Conservation (phyloP, 2,797 vertebrate species). For the Hirundo rustica region DNA sequence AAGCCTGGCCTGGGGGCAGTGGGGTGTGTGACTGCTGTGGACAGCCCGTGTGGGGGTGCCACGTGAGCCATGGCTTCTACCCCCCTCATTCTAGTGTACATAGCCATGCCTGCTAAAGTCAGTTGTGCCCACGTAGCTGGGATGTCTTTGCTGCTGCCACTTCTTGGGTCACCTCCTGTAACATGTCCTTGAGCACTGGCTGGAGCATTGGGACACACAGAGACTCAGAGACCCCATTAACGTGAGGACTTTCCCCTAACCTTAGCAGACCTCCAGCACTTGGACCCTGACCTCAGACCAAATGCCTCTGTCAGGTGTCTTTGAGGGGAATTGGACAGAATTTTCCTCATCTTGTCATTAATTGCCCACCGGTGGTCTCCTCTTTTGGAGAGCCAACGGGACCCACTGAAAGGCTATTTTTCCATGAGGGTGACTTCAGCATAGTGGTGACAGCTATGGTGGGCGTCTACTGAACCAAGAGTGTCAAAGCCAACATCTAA, state of each 20-base stretch:
- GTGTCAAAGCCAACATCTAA: conserved; percentile 61
- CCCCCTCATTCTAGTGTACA: not conserved
- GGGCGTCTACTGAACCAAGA: conserved; percentile 55
- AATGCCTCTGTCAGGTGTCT: not conserved
- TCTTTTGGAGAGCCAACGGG: not conserved
- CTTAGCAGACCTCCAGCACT: not conserved
- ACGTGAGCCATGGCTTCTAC: not conserved
- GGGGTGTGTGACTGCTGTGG: not conserved
- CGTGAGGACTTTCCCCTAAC: not conserved
- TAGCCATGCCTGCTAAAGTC: not conserved
- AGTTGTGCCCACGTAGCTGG: not conserved
- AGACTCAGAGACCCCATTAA: not conserved
- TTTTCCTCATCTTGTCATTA: not conserved
- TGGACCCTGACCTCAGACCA: not conserved
- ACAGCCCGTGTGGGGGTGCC: not conserved
- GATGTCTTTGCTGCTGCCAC: not conserved
- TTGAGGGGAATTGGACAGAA: not conserved
- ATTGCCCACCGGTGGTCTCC: not conserved
- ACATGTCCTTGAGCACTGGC: not conserved
- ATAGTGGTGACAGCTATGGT: conserved; percentile 26
- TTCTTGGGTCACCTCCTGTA: not conserved
- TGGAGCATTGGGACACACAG: not conserved
- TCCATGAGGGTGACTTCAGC: conserved; percentile 10
- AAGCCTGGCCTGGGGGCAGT: not conserved
- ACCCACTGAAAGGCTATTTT: conserved; percentile 26